Evolutionary conservation across 2,888 invertebrate species (phyloP).

Genomic region (Scaptomyza parva): DNA sequence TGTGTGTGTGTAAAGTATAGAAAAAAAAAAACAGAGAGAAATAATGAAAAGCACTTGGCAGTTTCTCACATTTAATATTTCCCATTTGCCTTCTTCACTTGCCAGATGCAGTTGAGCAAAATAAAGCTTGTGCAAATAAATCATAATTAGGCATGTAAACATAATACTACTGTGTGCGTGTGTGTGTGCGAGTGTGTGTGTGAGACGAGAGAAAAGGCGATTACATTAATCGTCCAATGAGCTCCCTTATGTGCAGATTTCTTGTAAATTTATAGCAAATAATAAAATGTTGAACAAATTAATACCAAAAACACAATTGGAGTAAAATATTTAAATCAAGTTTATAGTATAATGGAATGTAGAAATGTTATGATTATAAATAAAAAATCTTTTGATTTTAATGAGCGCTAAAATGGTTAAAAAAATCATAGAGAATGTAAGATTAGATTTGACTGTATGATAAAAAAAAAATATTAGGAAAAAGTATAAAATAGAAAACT

Average conservation of each 20-base stretch:
- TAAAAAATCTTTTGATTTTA: too few species aligned
- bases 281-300: background rate
- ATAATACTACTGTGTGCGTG: slow-evolving; percentile 26
- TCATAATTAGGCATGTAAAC: slow-evolving; percentile 76
- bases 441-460: too few species aligned
- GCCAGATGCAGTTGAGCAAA: slow-evolving; percentile 51
- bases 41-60: slow-evolving; percentile 6
- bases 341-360: too few species aligned
- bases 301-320: background rate
- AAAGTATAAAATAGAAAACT: too few species aligned
- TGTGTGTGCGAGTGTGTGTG: slow-evolving; percentile 4
- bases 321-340: too few species aligned
- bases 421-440: too few species aligned
- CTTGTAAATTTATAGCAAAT: background rate
- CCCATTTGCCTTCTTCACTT: slow-evolving; percentile 32
- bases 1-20: background rate
- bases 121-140: slow-evolving; percentile 66
- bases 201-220: slow-evolving; percentile 48
- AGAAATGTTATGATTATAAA: too few species aligned
- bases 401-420: too few species aligned
- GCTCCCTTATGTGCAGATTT: slow-evolving; percentile 19
- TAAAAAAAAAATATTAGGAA: too few species aligned
- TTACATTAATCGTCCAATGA: slow-evolving; percentile 56
- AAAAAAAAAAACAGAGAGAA: too few species aligned
- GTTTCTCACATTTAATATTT: slow-evolving; percentile 22